Percentiles rank a stretch among this genome's conserved stretches.
phyloP scores from a whole-genome alignment of 2,797 vertebrate genomes.

The Halcyon leucocephala region DNA sequence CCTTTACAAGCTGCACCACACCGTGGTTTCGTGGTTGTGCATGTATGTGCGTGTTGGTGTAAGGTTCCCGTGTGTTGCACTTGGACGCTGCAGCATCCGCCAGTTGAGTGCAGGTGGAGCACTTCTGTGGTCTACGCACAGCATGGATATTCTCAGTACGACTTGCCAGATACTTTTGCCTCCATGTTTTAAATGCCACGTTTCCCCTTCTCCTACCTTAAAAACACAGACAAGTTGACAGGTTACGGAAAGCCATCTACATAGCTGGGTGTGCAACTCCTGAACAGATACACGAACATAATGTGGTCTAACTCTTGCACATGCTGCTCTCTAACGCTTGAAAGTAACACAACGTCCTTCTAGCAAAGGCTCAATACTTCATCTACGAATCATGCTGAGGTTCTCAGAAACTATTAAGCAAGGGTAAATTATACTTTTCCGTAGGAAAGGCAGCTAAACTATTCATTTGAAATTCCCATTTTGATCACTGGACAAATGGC shows the following conservation, averaged over 20 bases:
- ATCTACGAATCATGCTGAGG: neutral
- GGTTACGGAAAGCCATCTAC: neutral
- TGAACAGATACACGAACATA: neutral
- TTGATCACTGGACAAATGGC: neutral
- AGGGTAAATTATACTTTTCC: neutral
- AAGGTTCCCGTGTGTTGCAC: neutral
- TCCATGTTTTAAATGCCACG: rapidly evolving
- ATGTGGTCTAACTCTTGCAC: neutral
- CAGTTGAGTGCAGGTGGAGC: neutral
- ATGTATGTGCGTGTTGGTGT: neutral
- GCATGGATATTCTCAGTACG: neutral
- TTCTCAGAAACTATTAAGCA: neutral
- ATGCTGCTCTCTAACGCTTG: rapidly evolving
- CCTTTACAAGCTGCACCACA: slow-evolving; percentile 19
- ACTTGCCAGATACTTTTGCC: neutral
- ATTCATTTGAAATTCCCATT: neutral
- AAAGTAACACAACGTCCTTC: neutral
- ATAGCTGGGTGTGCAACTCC: neutral
- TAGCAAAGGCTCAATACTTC: neutral
- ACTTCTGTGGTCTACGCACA: neutral
- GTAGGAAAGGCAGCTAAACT: neutral
- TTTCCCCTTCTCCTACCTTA: neutral
- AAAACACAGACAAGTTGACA: neutral
- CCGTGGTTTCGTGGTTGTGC: neutral
- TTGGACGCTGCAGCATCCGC: neutral